Percentiles rank a stretch among this genome's conserved stretches.
phyloP scores from a whole-genome alignment of 2,113 vertebrate species.

The Theristicus caerulescens region DNA sequence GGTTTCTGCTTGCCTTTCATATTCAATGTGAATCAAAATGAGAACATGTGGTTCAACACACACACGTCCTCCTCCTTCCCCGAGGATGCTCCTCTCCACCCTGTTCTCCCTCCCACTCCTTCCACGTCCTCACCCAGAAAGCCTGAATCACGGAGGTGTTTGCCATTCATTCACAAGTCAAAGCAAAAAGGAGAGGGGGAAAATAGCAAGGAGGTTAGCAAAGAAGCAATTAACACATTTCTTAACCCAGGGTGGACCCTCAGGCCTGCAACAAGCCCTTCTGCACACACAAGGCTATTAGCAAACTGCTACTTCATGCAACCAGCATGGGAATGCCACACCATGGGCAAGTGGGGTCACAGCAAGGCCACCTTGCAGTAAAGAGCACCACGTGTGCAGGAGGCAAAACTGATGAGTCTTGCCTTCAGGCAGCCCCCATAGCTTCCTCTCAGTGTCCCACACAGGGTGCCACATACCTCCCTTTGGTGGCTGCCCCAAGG shows the following conservation, averaged over 20 bases:
- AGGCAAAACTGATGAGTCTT: neutral
- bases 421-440: neutral
- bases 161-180: neutral
- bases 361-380: neutral
- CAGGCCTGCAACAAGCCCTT: neutral
- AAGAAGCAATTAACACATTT: neutral
- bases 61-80: neutral
- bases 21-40: neutral
- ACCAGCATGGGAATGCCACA: accelerated
- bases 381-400: neutral
- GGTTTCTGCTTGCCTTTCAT: constrained; percentile 62
- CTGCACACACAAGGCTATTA: neutral
- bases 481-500: neutral
- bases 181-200: neutral
- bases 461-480: neutral
- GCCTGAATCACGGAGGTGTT: accelerated
- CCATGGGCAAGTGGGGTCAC: accelerated
- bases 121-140: neutral
- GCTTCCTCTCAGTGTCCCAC: neutral
- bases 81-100: neutral
- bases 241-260: neutral
- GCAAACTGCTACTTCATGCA: accelerated
- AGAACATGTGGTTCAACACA: constrained; percentile 8
- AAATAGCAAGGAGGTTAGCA: neutral
- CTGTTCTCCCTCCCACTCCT: accelerated